Evolutionary conservation across 2,797 vertebrate species (phyloP), one percentile per base, ranked within the genome.

Genomic region (Schizothorax lantsangensis): DNA sequence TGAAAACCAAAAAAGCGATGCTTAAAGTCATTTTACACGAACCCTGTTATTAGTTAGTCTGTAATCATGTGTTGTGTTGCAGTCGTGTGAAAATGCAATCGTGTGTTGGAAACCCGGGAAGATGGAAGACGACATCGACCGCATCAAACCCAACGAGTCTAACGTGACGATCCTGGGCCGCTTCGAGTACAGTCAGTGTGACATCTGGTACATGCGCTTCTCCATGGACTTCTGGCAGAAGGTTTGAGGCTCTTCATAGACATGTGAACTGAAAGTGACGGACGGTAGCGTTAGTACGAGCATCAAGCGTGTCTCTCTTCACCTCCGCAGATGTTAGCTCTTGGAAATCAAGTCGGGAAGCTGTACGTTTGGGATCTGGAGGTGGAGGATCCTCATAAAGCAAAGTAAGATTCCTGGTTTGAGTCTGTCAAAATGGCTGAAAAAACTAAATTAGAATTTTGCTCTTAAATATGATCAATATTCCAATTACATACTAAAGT

Each of bases 141-240:
- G 94, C 94, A 98, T 99, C 88, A 99, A 99, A 92, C 94, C 98
- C 6, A 99, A 97, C 6, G 98, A 99, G 91, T 99, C 98, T 5
- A 99, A 99, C 4, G 98, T 99, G 93, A 99, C 98, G 11, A 97
- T 99, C 89, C 96, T 99, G 75, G 98, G 98, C 17, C 96, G 98
- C 91, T 99, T 99, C 75, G 98, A 99, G 89, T 99, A 99, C 93
- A 98, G 97, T 92, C 98, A 99, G 91, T 99, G 98, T 93, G 98
- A 99, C 93, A 99, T 99, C 90, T 99, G 98, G 98, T 99, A 99
- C 94, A 99, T 99, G 98, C 97, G 98, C 91, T 99, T 99, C 95
- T 99, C 98, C 88, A 99, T 99, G 98, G 98, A 99, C 95, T 99
- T 99, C 94, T 99, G 98, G 98, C 98, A 99, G 94, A 99, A 99